Base-by-base conservation (phyloP, 2,888 invertebrate species). In the Caenorhabditis sp. region DNA sequence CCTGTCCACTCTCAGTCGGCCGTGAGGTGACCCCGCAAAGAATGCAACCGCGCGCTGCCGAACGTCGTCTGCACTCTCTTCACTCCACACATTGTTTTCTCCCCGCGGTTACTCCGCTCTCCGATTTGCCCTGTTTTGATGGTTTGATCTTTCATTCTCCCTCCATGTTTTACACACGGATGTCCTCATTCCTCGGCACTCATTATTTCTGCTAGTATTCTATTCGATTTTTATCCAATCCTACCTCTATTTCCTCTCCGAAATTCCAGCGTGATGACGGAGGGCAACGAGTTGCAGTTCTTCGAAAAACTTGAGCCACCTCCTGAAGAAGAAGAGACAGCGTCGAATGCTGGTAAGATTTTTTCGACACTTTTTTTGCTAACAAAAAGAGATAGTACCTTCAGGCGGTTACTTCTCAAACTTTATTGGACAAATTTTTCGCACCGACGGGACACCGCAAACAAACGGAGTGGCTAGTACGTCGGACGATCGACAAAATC, bases 351-450 rank as follows among this genome's bases (percentile, higher is more conserved):
- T 0, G 56, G 81, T 76, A 28, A 72, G 61, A 51, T 73, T 38
- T 8, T 14, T 41, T 54, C 16, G 41, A 28, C 24, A 41, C 28
- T 31, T 19, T 28, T 63, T 49, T 35, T 35, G 7, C 49, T 44
- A 58, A 47, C 54, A 22, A 51, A 28, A 24, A 24, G n/a, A 14
- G 14, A 31, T 54, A 74, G 63, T 38, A 0, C 2, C 28, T 79
- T 63, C 79, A 75, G 83, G 74, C 19, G 79, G 83, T n/a, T 83
- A 79, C 41, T 83, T 83, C 51, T 79, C 83, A 19, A 80, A 59
- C 58, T 51, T 83, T 16, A 74, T 83, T 74, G 79, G 79, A 5
- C 79, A 75, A 58, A 80, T 83, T n/a, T 83, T 83, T 61, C 83
- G 83, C 19, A 58, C 8, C 64, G 83, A 83, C 24, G 56, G 58